Evolutionary conservation across 2,113 vertebrate species (phyloP).

Genomic region (Daphoenositta chrysoptera): DNA sequence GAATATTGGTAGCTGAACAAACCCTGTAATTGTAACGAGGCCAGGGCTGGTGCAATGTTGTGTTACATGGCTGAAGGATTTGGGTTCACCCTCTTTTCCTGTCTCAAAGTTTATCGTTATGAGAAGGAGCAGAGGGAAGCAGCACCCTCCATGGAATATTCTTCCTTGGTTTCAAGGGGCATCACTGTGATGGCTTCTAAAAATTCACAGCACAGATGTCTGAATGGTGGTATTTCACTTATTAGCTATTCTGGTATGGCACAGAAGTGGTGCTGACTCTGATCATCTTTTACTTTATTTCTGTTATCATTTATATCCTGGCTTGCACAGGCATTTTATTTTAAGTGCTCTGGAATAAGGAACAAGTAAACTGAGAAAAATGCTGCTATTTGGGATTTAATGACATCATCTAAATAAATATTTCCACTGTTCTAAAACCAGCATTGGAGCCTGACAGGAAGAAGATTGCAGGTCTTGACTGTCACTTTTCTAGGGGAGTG

Average conservation of each 20-base stretch:
- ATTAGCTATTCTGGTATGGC: constrained; percentile 29
- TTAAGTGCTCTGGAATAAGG: background rate
- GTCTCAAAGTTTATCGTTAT: fast-evolving
- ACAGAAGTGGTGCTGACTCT: background rate
- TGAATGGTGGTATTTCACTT: background rate
- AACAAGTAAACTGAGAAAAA: background rate
- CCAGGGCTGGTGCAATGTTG: background rate
- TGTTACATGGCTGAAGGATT: background rate
- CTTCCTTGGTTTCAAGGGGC: background rate
- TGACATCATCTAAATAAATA: constrained; percentile 13
- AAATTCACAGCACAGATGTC: constrained; percentile 28
- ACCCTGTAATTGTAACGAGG: background rate
- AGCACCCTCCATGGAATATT: background rate
- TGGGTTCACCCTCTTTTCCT: background rate
- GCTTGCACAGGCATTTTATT: constrained; percentile 12
- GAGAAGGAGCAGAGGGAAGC: background rate
- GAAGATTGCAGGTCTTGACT: background rate
- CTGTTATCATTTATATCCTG: background rate
- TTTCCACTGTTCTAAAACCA: background rate
- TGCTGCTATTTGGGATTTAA: background rate
- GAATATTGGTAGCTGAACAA: background rate
- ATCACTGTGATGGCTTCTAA: background rate
- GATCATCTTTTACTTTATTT: background rate
- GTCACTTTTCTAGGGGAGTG: background rate
- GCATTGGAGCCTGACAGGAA: background rate